Percentiles rank a stretch among this genome's conserved stretches.
Conservation (phyloP, 2,888 invertebrate species). For the Monochamus alternatus region DNA sequence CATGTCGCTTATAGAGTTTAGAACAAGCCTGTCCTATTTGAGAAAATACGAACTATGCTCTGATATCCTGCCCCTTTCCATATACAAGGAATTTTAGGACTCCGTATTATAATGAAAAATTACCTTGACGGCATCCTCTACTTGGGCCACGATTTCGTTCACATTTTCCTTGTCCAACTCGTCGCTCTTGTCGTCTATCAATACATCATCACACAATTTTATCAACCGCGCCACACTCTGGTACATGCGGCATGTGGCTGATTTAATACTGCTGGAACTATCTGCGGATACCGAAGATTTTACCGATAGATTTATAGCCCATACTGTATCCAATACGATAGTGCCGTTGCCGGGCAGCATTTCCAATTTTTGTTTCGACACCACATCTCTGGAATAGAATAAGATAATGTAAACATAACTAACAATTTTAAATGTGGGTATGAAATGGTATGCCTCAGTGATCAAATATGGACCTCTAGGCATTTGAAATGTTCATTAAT, state of each 20-base stretch:
- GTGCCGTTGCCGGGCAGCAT: constrained; percentile 96
- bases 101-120: no score
- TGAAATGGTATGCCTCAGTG: no score
- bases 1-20: no score
- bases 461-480: no score
- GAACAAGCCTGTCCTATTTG: no score
- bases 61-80: no score
- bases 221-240: constrained; percentile 89
- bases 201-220: constrained; percentile 91
- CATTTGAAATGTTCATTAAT: no score
- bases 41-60: no score
- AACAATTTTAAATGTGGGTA: no score
- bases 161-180: constrained; percentile 78
- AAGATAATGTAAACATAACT: neutral
- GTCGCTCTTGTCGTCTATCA: constrained; percentile 82
- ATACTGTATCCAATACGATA: constrained; percentile 93
- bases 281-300: constrained; percentile 67
- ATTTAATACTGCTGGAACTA: constrained; percentile 79
- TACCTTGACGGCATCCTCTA: constrained; percentile 83
- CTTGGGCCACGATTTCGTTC: constrained; percentile 78
- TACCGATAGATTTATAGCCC: constrained; percentile 82
- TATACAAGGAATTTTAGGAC: no score
- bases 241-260: constrained; percentile 90
- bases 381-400: constrained; percentile 81
- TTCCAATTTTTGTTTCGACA: constrained; percentile 92